A percentile compares a stretch with the other conserved stretches of the same genome.
These are phyloP conservation scores for Delphinus delphis DNA, from an alignment of 2,113 vertebrate species.

Conservation along the genomic window DNA sequence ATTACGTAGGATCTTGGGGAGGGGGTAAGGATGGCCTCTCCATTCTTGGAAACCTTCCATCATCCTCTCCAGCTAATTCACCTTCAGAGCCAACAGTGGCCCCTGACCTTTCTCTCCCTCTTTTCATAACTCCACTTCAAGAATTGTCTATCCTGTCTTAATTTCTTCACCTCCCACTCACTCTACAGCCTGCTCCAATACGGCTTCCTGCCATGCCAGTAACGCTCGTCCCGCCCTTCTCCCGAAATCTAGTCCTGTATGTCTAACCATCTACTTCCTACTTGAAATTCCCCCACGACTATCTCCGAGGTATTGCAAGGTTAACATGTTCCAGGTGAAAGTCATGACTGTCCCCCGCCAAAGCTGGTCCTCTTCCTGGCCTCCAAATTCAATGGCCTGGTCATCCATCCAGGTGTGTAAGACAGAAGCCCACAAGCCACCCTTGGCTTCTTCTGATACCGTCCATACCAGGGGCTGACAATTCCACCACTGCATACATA, in stretches of 20 bases:
- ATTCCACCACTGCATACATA: background rate
- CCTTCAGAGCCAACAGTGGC: background rate
- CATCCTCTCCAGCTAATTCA: background rate
- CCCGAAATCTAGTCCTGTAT: background rate
- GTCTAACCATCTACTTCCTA: background rate
- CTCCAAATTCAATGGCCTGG: background rate
- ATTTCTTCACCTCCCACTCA: background rate
- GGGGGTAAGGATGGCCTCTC: background rate
- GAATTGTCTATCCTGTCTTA: background rate
- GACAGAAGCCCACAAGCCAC: background rate
- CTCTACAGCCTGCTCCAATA: background rate
- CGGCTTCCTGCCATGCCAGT: background rate
- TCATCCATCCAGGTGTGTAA: background rate
- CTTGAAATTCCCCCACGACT: background rate
- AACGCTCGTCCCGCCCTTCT: background rate
- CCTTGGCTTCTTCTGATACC: background rate
- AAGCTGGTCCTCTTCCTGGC: background rate
- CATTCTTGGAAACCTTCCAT: background rate
- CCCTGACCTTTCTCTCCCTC: background rate
- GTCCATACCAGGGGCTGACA: background rate
- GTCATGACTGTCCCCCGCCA: background rate
- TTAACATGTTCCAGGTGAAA: background rate
- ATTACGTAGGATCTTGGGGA: conserved; percentile 16
- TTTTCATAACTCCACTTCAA: background rate
- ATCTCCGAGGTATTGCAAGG: background rate